Evolutionary conservation across 2,888 invertebrate species (phyloP), one percentile per base, ranked within the genome.

Genomic region (Thumatha senex): DNA sequence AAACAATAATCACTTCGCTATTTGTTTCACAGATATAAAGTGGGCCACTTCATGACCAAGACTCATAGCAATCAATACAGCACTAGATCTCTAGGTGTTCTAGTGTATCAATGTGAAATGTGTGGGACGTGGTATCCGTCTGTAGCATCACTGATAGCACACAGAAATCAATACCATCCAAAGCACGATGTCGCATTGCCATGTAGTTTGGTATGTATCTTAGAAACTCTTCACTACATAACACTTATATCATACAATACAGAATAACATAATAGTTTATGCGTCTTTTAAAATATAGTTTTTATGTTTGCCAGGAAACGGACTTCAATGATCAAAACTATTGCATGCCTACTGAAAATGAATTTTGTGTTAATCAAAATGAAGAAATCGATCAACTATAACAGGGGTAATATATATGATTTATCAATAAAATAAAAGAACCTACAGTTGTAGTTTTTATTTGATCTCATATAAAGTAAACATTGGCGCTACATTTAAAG

Each of bases 81-180:
- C 48, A 49, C 58, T 13, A 73, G 72, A 48, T 58, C 69, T 14
- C 46, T 76, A 44, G 73, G 78, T 40, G 64, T 67, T 54, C 63
- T 82, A 52, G 83, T 86, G 1, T 89, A 90, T 54, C 92, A 92
- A 65, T 92, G 92, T 72, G 92, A 92, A 73, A 65, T 81, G 24
- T 92, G 92, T 69, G 78, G 78, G 1, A 78, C 79, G 35, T 84
- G 81, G 76, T 86, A 80, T 58, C 66, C 75, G 41, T 72, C 80
- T 13, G 70, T 82, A 56, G 58, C 72, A 29, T 68, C 71, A 38
- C 74, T 91, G n/a, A 78, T 81, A 62, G 68, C 60, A 4, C 92
- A 92, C 56, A 86, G 79, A 63, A 80, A 65, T 49, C 82, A 86
- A 60, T 74, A 74, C 57, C 89, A 89, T 59, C 78, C 84, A 18